Evolutionary conservation across 2,797 vertebrate genomes (phyloP), one percentile per base, ranked within the genome.

Genomic region (Hoplostethus mediterraneus): DNA sequence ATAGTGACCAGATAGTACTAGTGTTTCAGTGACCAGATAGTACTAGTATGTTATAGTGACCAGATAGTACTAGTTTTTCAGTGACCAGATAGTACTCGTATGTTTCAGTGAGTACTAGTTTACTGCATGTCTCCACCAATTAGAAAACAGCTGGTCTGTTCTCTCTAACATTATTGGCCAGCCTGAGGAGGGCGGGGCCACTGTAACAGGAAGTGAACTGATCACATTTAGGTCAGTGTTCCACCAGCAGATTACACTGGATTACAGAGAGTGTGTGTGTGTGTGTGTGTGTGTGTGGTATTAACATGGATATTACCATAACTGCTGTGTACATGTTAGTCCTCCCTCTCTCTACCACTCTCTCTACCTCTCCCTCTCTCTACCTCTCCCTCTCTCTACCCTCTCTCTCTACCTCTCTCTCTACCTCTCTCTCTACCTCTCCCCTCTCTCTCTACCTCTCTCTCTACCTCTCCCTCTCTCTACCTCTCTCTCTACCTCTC

Each of bases 151-250:
- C 57, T 3, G 48, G 10, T 49, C 3, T 13, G 47, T 1, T n/a
- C 48, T 7, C 33, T 60, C 25, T 4, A 16, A 21, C 38, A 16
- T 73, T 8, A 86, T 71, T 85, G 79, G 82, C 75, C 17, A 62
- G 17, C 0, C 1, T 21, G 36, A 21, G 31, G 66, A 12, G 48
- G 80, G 86, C 17, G 69, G 61, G 87, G 44, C 66, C 71, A 31
- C 0, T 13, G 21, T 51, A 77, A 68, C 78, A 87, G 80, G 80
- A 81, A 77, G 71, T 63, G 74, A 72, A 67, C 42, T 74, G 77
- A 65, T 72, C 63, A 85, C 68, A 87, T 91, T 73, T 90, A 80
- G 87, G 90, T 92, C 90, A 91, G 80, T 89, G 79, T 91, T 71
- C 62, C 87, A 83, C 75, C 72, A 45, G 67, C 74, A 81, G 87